These are phyloP conservation scores for Monodelphis domestica DNA, from an alignment of 2,797 vertebrate species.

Conservation along the genomic window DNA sequence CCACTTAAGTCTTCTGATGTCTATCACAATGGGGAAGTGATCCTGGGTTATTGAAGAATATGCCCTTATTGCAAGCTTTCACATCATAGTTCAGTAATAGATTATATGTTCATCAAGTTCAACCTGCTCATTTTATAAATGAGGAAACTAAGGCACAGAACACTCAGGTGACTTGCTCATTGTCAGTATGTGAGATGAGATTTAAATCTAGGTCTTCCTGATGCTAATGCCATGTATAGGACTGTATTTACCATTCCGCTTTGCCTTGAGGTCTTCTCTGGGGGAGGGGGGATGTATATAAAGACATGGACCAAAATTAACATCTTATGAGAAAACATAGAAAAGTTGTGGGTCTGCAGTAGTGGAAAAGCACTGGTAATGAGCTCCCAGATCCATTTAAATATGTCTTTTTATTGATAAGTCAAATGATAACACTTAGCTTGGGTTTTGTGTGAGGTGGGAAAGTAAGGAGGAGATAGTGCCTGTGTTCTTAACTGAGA, in stretches of 20 bases:
- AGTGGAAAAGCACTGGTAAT: not conserved
- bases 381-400: not conserved
- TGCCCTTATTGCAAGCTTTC: not conserved
- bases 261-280: not conserved
- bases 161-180: not conserved
- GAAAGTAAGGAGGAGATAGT: not conserved
- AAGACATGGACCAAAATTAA: not conserved
- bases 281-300: not conserved
- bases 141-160: not conserved
- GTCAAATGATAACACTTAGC: slow-evolving; percentile 15
- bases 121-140: too few species aligned
- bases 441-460: slow-evolving; percentile 2
- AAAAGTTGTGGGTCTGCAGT: not conserved
- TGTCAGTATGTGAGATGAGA: not conserved
- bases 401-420: slow-evolving; percentile 21
- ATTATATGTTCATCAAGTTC: not conserved
- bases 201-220: not conserved
- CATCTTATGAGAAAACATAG: not conserved
- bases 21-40: not conserved
- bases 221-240: too few species aligned
- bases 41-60: not conserved
- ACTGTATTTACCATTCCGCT: too few species aligned
- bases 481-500: not conserved
- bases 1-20: not conserved
- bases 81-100: not conserved